A percentile compares a stretch with the other conserved stretches of the same genome.
phyloP scores from a whole-genome alignment of 2,797 vertebrate species.

The Gallirallus australis region DNA sequence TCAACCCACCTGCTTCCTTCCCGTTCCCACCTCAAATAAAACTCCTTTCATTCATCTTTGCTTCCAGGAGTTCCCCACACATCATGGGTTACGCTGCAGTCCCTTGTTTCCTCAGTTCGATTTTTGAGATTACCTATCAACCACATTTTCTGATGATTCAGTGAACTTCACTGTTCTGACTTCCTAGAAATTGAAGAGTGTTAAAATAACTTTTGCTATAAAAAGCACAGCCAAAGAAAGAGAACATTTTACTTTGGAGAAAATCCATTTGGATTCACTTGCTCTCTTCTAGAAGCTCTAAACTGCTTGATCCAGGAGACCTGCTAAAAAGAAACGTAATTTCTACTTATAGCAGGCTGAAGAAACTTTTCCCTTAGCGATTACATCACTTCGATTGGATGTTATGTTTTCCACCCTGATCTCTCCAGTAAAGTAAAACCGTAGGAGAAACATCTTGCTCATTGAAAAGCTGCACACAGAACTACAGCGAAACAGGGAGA shows the following conservation, averaged over 20 bases:
- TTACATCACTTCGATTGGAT: constrained; percentile 70
- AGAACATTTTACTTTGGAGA: constrained; percentile 34
- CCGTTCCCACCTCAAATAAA: neutral
- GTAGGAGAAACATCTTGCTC: constrained; percentile 30
- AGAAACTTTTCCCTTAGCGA: constrained; percentile 71
- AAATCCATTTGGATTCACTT: constrained; percentile 54
- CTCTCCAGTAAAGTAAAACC: constrained; percentile 55
- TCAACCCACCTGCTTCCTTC: constrained; percentile 21
- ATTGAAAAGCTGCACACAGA: constrained; percentile 35
- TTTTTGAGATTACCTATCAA: constrained; percentile 11
- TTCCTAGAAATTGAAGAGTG: constrained; percentile 24
- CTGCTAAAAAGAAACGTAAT: constrained; percentile 56
- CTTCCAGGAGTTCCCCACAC: neutral
- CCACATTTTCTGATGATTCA: constrained; percentile 5
- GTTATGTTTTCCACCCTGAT: constrained; percentile 70
- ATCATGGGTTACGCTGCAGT: neutral
- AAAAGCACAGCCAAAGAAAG: constrained; percentile 1
- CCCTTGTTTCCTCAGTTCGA: neutral
- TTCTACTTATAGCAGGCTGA: constrained; percentile 69
- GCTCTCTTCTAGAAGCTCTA: constrained; percentile 30
- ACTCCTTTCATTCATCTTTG: constrained; percentile 19
- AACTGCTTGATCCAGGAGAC: constrained; percentile 58
- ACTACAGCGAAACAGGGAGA: constrained; percentile 3
- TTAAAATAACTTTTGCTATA: constrained; percentile 48
- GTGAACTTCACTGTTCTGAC: constrained; percentile 3